These are phyloP conservation scores for Ricordea florida DNA, from an alignment of 92 coral and sea anemone genomes.

Conservation along the genomic window DNA sequence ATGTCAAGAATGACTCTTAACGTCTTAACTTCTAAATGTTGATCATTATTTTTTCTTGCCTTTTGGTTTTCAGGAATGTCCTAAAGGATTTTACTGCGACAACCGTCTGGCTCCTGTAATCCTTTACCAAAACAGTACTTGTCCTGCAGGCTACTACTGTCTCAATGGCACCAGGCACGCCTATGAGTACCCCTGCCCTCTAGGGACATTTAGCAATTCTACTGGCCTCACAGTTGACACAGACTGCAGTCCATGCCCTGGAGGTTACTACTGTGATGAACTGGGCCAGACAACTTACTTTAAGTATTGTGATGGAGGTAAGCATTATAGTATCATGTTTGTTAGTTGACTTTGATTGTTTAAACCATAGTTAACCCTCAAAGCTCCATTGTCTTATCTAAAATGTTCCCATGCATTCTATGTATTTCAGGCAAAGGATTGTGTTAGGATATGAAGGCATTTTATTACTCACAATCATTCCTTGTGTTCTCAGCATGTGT, in stretches of 20 bases:
- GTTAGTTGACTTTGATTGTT: too few relatives aligned
- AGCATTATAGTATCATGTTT: too few relatives aligned
- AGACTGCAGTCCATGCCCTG: slow-evolving; percentile 92
- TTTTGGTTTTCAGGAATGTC: slow-evolving; percentile 65
- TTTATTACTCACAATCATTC: too few relatives aligned
- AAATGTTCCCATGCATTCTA: too few relatives aligned
- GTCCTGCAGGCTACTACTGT: slow-evolving; percentile 93
- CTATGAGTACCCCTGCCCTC: slow-evolving; percentile 82
- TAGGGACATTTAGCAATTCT: slow-evolving; percentile 91
- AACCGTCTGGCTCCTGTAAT: slow-evolving; percentile 88
- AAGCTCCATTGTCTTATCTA: too few relatives aligned
- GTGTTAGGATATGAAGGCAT: too few relatives aligned
- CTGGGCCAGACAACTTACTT: slow-evolving; percentile 85
- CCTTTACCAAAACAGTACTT: slow-evolving; percentile 89
- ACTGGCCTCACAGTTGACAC: slow-evolving; percentile 54
- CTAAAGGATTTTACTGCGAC: slow-evolving; percentile 91
- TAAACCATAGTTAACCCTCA: too few relatives aligned
- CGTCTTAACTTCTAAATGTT: too few relatives aligned
- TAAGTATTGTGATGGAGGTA: slow-evolving; percentile 84
- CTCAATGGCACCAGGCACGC: slow-evolving; percentile 80
- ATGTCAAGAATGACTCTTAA: neutral
- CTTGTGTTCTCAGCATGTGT: too few relatives aligned
- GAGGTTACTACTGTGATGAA: slow-evolving; percentile 93
- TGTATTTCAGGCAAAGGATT: too few relatives aligned
- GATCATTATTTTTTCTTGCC: too few relatives aligned